Conservation (phyloP, 2,113 vertebrate species). For the Scomber japonicus region DNA sequence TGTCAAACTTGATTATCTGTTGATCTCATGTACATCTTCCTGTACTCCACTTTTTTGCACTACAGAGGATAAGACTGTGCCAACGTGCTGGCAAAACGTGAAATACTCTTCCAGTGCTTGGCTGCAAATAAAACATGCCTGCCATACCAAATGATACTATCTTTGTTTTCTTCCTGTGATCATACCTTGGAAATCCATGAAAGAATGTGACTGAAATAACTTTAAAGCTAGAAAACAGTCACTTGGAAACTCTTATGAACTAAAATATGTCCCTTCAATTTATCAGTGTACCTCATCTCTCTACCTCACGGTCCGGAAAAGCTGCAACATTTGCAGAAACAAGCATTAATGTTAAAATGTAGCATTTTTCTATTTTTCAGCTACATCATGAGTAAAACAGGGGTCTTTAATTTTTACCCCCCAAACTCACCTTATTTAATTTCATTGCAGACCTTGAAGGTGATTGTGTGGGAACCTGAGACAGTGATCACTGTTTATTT, state of each 20-base stretch:
- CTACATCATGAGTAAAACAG: not conserved
- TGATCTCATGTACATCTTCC: slow-evolving; percentile 45
- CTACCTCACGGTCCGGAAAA: not conserved
- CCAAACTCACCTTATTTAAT: slow-evolving; percentile 3
- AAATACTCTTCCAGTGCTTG: slow-evolving; percentile 69
- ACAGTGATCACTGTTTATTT: slow-evolving; percentile 42
- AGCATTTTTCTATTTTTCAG: not conserved
- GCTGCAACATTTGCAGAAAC: not conserved
- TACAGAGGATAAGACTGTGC: slow-evolving; percentile 68
- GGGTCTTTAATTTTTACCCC: not conserved
- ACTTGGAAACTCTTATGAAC: slow-evolving; percentile 24
- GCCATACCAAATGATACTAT: slow-evolving; percentile 55
- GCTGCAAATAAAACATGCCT: slow-evolving; percentile 80
- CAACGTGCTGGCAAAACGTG: slow-evolving; percentile 56
- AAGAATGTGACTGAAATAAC: not conserved
- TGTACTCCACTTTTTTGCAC: slow-evolving; percentile 66
- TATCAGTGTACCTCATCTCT: slow-evolving; percentile 8
- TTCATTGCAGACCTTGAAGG: slow-evolving; percentile 26
- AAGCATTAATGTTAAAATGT: not conserved
- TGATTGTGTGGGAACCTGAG: slow-evolving; percentile 11
- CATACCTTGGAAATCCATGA: slow-evolving; percentile 20
- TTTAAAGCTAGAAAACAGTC: slow-evolving; percentile 28
- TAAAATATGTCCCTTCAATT: slow-evolving; percentile 34
- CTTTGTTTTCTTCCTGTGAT: slow-evolving; percentile 50
- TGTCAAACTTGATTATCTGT: slow-evolving; percentile 49